Evolutionary conservation across 2,113 vertebrate species (phyloP).

Genomic region (Heptranchias perlo): DNA sequence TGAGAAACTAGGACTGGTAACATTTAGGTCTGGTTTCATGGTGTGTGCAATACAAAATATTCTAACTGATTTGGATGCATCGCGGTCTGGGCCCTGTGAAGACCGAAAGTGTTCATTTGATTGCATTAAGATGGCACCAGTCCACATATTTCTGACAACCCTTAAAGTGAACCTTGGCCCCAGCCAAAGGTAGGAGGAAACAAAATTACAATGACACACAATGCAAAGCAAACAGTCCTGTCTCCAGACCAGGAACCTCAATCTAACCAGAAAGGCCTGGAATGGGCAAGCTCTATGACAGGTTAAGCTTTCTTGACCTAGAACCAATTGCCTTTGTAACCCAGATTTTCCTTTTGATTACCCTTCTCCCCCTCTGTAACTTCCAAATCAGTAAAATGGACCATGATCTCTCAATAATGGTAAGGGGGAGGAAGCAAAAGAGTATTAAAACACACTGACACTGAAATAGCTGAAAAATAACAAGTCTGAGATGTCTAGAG

Average conservation of each 20-base stretch:
- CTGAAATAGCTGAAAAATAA: not conserved
- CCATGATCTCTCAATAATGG: not conserved
- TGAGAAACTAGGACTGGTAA: not conserved
- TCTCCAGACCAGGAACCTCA: slow-evolving; percentile 28
- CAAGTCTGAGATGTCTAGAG: not conserved
- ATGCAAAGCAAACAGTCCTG: not conserved
- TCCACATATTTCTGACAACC: not conserved
- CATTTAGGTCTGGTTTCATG: not conserved
- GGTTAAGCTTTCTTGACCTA: not conserved
- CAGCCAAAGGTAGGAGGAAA: not conserved
- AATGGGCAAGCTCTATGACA: not conserved
- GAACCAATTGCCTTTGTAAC: not conserved
- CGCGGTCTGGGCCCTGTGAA: not conserved
- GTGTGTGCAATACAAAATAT: not conserved
- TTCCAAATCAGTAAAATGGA: not conserved
- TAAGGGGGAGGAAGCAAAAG: not conserved
- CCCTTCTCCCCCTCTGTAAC: not conserved
- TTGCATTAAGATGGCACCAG: not conserved
- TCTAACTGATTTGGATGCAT: not conserved
- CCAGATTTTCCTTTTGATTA: not conserved
- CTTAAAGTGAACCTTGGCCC: not conserved
- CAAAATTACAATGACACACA: not conserved
- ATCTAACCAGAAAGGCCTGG: not conserved
- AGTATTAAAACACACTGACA: not conserved
- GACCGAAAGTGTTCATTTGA: not conserved